These are phyloP conservation scores for Pogonus chalceus DNA, from an alignment of 1,140 invertebrate species.

Conservation along the genomic window DNA sequence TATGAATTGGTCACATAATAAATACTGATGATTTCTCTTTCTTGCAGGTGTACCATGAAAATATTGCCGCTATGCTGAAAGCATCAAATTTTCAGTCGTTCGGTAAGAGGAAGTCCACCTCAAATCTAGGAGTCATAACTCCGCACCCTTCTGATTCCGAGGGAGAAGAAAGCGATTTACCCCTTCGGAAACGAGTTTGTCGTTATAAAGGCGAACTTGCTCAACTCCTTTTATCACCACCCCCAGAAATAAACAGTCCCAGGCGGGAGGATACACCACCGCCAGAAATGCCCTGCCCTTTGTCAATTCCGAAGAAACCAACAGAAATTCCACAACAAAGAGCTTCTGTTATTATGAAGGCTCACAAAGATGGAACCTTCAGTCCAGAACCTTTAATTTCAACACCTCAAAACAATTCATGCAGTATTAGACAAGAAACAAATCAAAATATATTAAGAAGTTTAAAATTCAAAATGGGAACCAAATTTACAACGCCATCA, in stretches of 20 bases:
- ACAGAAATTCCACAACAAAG: conserved; percentile 29
- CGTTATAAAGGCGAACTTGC: conserved; percentile 37
- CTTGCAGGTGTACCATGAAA: conserved; percentile 27
- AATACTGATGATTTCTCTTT: too few species aligned
- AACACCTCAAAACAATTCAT: conserved; percentile 18
- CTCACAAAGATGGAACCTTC: conserved; percentile 62
- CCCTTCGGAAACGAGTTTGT: conserved; percentile 35
- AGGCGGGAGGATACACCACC: neutral
- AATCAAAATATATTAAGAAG: conserved; percentile 57
- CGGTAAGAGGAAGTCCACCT: conserved; percentile 5
- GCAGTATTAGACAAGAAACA: too few species aligned
- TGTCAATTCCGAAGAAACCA: conserved; percentile 34
- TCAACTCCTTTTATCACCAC: conserved; percentile 34
- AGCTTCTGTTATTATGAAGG: conserved; percentile 70
- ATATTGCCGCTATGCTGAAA: conserved; percentile 16
- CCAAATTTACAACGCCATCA: conserved; percentile 43
- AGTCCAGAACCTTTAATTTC: conserved; percentile 40
- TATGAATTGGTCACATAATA: too few species aligned
- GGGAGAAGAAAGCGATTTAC: conserved; percentile 36
- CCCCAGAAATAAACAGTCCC: conserved; percentile 27
- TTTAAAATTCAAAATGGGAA: conserved; percentile 71
- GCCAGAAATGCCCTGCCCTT: neutral
- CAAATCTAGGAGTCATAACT: conserved; percentile 35
- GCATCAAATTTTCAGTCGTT: neutral
- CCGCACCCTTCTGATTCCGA: conserved; percentile 47